Conservation (phyloP, 2,888 invertebrate species). For the Hypsopygia costalis region DNA sequence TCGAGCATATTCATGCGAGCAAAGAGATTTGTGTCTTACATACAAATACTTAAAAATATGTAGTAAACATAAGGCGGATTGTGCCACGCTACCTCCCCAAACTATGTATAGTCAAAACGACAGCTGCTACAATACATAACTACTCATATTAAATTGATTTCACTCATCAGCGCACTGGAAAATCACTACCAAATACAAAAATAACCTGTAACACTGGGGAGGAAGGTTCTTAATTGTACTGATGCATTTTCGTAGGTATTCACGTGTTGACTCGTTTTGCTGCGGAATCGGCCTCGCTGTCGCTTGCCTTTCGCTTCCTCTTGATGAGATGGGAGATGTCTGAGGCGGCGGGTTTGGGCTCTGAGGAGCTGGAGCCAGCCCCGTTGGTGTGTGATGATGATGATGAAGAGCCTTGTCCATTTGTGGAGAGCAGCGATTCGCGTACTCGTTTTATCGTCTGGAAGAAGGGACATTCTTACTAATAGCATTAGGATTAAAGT, state of each 20-base stretch:
- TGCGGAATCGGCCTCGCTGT: conserved; percentile 78
- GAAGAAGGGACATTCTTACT: conserved; percentile 23
- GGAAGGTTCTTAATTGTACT: neutral
- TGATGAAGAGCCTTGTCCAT: conserved; percentile 37
- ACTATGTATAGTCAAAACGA: no score
- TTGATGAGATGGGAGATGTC: conserved; percentile 92
- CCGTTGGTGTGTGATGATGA: conserved; percentile 23
- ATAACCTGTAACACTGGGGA: neutral
- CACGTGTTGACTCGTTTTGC: conserved; percentile 80
- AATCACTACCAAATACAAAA: no score
- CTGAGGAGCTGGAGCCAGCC: conserved; percentile 36
- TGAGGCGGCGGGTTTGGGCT: conserved; percentile 83
- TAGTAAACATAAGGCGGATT: no score
- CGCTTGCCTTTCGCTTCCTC: conserved; percentile 86
- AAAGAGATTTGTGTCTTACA: no score
- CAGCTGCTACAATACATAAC: no score
- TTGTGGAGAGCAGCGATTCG: conserved; percentile 50
- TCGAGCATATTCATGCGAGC: no score
- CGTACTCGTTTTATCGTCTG: conserved; percentile 69
- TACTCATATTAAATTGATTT: no score
- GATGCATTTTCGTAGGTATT: conserved; percentile 19
- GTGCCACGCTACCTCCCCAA: no score
- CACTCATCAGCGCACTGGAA: no score
- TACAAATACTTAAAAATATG: no score
- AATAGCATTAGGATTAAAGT: no score